Base-by-base conservation (phyloP, 92 coral and sea anemone genomes). In the Pocillopora meandrina region DNA sequence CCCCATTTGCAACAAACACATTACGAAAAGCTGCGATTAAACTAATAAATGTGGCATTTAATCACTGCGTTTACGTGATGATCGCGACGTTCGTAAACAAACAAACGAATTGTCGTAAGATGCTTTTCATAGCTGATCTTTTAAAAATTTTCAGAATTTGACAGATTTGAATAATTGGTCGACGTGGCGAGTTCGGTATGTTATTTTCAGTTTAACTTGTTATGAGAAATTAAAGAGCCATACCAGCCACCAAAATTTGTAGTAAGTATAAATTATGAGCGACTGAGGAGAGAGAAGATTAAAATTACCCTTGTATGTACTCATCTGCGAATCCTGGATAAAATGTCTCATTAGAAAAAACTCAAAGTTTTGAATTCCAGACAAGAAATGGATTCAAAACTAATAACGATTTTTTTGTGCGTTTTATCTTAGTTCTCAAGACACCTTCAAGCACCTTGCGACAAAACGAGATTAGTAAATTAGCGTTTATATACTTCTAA, bases 401-500 rank as follows among this genome's bases (percentile, higher is more conserved):
- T 75, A 57, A 56, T 20, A 19, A 15, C n/a, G n/a, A 57, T 21
- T 75, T 34, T 56, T 21, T 9, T 56, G 79, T 15, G 8, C 2
- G 2, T 52, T 49, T 31, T 20, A 74, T 57, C 72, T 13, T 26
- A 13, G 52, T 20, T 52, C 17, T 34, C 52, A 13, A 26, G 6
- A 34, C 72, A 68, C 35, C 17, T 70, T 52, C 47, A 35, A 26
- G 10, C 21, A 15, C 0, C 69, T 76, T 33, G 26, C 9, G 7
- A 18, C 65, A 35, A 59, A 26, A 26, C n/a, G 14, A 56, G 63
- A 74, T 74, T 74, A 56, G 78, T 74, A 74, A 74, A 56, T 56
- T 74, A 13, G 78, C 42, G 61, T 60, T 76, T 31, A 61, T 35
- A 10, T 76, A 42, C n/a, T 74, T 59, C 9, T 35, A 34, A 17